A percentile compares a stretch with the other conserved stretches of the same genome.
These are phyloP conservation scores for Cisticola juncidis DNA, from an alignment of 2,113 vertebrate genomes.

Conservation along the genomic window DNA sequence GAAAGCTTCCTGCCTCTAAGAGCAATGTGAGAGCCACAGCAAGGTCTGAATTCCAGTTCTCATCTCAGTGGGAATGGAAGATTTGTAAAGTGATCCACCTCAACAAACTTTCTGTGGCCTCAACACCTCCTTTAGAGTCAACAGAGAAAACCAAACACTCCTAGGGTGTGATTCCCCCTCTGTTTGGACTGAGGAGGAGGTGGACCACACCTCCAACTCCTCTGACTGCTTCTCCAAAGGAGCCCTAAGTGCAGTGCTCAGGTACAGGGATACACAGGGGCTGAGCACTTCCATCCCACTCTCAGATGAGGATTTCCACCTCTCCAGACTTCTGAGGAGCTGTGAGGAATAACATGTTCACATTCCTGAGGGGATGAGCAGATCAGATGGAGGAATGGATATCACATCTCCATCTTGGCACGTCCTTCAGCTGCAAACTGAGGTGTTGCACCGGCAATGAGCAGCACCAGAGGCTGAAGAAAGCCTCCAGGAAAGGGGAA, in stretches of 20 bases:
- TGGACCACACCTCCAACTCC: not conserved
- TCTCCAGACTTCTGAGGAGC: not conserved
- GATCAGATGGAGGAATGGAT: not conserved
- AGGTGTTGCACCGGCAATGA: not conserved
- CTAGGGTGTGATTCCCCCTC: not conserved
- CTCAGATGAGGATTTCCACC: not conserved
- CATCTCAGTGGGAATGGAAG: not conserved
- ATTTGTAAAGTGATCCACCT: not conserved
- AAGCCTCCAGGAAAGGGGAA: not conserved
- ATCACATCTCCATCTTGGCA: not conserved
- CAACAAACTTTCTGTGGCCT: not conserved
- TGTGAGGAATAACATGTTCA: not conserved
- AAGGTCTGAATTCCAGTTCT: not conserved
- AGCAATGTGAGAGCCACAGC: not conserved
- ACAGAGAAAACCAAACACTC: not conserved
- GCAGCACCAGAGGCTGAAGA: not conserved
- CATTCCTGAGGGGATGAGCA: not conserved
- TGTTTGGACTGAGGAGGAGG: not conserved
- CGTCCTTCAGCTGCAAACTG: not conserved
- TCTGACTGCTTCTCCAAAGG: not conserved
- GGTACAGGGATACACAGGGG: rapidly evolving
- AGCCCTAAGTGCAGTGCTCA: not conserved
- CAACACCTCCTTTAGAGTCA: not conserved
- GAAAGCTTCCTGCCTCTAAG: not conserved
- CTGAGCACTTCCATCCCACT: not conserved